Evolutionary conservation across 2,113 vertebrate species (phyloP).

Genomic region (Otus sunia): DNA sequence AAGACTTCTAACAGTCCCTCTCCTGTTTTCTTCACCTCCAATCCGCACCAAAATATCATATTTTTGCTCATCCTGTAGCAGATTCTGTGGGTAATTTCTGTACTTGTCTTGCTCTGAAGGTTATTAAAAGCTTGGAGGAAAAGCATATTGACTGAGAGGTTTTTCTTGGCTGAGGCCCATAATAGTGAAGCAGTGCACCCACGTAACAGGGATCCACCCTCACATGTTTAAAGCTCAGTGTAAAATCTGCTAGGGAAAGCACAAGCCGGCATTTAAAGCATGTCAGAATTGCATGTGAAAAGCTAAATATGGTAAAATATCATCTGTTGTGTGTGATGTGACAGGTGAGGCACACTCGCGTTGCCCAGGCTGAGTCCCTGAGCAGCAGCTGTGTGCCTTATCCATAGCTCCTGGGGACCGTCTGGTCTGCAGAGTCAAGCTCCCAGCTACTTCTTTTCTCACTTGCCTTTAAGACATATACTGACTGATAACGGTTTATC

Average conservation of each 20-base stretch:
- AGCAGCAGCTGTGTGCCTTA: neutral
- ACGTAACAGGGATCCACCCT: neutral
- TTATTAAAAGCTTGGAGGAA: neutral
- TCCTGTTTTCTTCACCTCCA: slow-evolving; percentile 2
- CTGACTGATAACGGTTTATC: neutral
- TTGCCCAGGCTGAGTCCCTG: neutral
- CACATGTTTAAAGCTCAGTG: neutral
- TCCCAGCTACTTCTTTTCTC: neutral
- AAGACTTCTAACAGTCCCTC: neutral
- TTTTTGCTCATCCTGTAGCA: neutral
- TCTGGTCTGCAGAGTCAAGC: neutral
- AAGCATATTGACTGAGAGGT: neutral
- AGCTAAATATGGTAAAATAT: neutral
- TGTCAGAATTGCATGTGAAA: neutral
- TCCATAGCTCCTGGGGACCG: accelerated
- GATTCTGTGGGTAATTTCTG: neutral
- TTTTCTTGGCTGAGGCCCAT: neutral
- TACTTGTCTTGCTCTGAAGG: neutral
- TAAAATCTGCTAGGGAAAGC: neutral
- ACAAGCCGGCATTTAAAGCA: neutral
- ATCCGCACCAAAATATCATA: neutral
- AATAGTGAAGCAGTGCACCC: neutral
- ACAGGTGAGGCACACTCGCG: accelerated
- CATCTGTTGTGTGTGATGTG: neutral
- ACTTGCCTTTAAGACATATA: neutral